These are phyloP conservation scores for Steinernema feltiae DNA, from an alignment of 1,140 invertebrate species.

Conservation along the genomic window DNA sequence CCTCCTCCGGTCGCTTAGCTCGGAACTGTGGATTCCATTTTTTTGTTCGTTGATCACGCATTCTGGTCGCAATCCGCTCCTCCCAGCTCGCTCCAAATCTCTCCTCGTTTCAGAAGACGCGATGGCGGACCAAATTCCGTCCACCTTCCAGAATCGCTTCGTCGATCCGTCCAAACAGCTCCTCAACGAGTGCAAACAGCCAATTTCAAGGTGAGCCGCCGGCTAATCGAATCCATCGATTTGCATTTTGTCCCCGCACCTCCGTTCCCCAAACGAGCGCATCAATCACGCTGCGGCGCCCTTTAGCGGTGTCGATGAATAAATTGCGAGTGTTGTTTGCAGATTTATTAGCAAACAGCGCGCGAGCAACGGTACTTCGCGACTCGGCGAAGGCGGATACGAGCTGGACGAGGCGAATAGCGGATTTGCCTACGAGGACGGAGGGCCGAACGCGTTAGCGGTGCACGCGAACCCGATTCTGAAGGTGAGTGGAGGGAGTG, in stretches of 20 bases:
- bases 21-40: no score
- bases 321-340: not conserved
- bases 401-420: slow-evolving; percentile 19
- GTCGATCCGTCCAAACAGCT: slow-evolving; percentile 32
- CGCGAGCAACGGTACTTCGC: slow-evolving; percentile 18
- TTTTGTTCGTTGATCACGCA: no score
- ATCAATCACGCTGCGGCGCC: no score
- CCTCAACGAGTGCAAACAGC: slow-evolving; percentile 31
- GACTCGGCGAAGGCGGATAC: not conserved
- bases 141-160: slow-evolving; percentile 34
- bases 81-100: no score
- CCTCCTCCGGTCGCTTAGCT: no score
- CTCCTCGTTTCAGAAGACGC: no score
- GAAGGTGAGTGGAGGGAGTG: slow-evolving; percentile 29
- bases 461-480: slow-evolving; percentile 43
- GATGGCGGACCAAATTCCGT: slow-evolving; percentile 39
- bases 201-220: slow-evolving; percentile 33
- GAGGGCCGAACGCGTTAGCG: slow-evolving; percentile 29
- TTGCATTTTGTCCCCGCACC: no score
- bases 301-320: no score
- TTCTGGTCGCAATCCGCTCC: no score
- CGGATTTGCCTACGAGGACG: not conserved
- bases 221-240: no score
- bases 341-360: slow-evolving; percentile 20
- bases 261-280: no score